phyloP scores from a whole-genome alignment of 2,888 invertebrate species.

The Pandemis corylana region DNA sequence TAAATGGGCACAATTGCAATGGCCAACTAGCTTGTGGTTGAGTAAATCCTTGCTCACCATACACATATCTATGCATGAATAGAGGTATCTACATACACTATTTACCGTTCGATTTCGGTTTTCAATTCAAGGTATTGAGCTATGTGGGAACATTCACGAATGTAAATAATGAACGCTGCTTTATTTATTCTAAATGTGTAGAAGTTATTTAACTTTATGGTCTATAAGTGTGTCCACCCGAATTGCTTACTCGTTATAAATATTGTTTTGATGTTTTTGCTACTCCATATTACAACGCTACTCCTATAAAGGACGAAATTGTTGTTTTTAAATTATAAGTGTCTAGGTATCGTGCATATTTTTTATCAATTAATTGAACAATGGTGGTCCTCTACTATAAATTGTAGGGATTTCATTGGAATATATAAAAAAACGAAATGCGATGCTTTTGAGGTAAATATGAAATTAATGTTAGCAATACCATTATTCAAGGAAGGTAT shows the following conservation, averaged over 20 bases:
- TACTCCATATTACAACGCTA: no score
- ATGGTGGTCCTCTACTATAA: background rate
- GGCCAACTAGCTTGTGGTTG: constrained; percentile 26
- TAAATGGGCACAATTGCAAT: background rate
- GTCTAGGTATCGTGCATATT: no score
- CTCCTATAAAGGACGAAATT: no score
- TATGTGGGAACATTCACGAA: background rate
- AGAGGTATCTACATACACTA: background rate
- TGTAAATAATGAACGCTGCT: background rate
- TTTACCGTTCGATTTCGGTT: constrained; percentile 12
- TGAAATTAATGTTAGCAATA: no score
- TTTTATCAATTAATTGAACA: background rate
- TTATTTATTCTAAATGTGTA: background rate
- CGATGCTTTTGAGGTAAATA: no score
- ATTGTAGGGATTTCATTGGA: background rate
- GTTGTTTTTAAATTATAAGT: no score
- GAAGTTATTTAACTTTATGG: background rate
- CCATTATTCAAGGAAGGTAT: no score
- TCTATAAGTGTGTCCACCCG: background rate
- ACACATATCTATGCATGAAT: background rate
- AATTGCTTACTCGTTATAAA: background rate
- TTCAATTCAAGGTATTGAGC: background rate
- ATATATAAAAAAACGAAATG: no score
- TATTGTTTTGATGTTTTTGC: no score
- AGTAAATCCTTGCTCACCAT: constrained; percentile 37